Evolutionary conservation across 2,888 invertebrate genomes (phyloP), one percentile per base, ranked within the genome.

Genomic region (Drosophila leonis): DNA sequence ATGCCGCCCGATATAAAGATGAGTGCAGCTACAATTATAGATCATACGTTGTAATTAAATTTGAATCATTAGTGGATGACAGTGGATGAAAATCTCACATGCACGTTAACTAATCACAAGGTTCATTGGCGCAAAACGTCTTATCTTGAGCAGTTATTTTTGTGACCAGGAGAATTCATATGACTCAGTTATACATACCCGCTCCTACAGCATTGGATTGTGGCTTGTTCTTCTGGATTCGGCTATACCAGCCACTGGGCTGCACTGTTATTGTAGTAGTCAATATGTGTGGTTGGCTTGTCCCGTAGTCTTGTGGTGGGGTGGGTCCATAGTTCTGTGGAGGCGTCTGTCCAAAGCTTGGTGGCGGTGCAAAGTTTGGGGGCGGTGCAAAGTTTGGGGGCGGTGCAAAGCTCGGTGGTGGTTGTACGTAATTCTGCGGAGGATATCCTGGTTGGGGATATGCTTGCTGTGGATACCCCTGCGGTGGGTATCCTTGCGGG

Each of bases 1-100:
- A 91, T 88, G 46, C 92, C 92, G 31, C 90, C 92, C 13, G 91
- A 85, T 1, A 83, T 0, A 33, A 91, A 88, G 55, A 91, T 83
- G 1, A 90, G 64, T 0, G 69, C 27, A 59, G 78, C 92, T 92
- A 35, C 6, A 64, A 65, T 5, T 2, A 51, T n/a, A 46, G 39
- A 18, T 2, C 3, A 27, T 20, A 1, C 15, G 3, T 51, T 35
- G 9, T 8, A 37, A 13, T 31, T 9, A 13, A 42, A 4, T 12
- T 49, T 4, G 4, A 29, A 18, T 1, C 27, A 42, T 29, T 15
- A 35, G 7, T 42, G 24, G 35, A 31, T 29, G 10, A 15, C 44
- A n/a, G n/a, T n/a, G n/a, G n/a, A n/a, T 48, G 46, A 33, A 37
- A 27, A 24, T 9, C 33, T 37, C 18, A 12, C 31, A 39, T 6